phyloP scores from a whole-genome alignment of 2,888 invertebrate genomes.

The Macrophya alboannulata region DNA sequence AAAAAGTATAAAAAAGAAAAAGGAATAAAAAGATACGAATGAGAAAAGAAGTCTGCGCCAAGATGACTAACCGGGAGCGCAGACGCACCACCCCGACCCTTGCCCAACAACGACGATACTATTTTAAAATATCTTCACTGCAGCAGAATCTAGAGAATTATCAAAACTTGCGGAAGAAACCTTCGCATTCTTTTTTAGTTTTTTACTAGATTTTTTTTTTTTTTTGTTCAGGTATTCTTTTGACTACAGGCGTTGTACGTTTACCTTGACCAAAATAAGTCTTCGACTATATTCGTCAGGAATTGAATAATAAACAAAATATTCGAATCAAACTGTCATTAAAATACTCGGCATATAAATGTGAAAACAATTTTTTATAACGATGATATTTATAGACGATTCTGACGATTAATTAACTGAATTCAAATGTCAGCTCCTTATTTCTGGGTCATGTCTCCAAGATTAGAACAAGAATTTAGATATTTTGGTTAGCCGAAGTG shows the following conservation, averaged over 20 bases:
- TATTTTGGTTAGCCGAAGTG: neutral
- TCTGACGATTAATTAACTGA: neutral
- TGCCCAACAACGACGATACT: slow-evolving; percentile 24
- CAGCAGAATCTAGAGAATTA: slow-evolving; percentile 49
- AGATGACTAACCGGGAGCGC: slow-evolving; percentile 60
- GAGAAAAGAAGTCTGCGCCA: slow-evolving; percentile 56
- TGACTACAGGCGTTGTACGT: neutral
- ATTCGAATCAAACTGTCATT: neutral
- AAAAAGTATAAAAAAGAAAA: slow-evolving; percentile 26
- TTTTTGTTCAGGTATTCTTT: too few species aligned
- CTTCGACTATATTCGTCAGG: neutral
- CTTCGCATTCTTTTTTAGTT: slow-evolving; percentile 5
- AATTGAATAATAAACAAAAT: slow-evolving; percentile 20
- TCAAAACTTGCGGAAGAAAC: slow-evolving; percentile 40
- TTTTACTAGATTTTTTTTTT: neutral
- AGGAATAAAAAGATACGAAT: neutral
- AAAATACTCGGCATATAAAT: neutral
- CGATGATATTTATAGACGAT: neutral
- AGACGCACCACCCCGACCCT: slow-evolving; percentile 58
- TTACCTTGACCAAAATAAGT: slow-evolving; percentile 47
- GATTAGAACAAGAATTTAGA: slow-evolving; percentile 1
- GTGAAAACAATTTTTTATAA: neutral
- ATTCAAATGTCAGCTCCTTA: too few species aligned
- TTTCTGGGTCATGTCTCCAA: neutral
- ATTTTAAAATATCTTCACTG: slow-evolving; percentile 43